Evolutionary conservation across 2,113 vertebrate genomes (phyloP).

Genomic region (Gorilla gorilla): DNA sequence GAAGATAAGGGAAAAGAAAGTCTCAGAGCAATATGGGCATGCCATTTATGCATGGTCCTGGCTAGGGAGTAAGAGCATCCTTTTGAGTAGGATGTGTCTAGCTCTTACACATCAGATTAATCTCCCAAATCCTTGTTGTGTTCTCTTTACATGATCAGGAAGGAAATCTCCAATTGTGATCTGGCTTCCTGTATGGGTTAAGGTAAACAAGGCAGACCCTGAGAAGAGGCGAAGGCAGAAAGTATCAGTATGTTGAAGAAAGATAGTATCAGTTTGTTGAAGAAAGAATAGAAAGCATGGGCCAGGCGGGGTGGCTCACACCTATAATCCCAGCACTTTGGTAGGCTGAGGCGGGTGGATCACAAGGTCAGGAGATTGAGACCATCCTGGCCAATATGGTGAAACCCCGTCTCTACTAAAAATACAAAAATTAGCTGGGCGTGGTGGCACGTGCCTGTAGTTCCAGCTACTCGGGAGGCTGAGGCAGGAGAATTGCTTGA

Average conservation of each 20-base stretch:
- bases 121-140: neutral
- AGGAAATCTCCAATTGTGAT: neutral
- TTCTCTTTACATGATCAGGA: neutral
- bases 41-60: neutral
- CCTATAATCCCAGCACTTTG: no score
- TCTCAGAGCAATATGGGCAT: neutral
- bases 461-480: no score
- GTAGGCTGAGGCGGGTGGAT: no score
- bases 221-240: neutral
- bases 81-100: neutral
- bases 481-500: no score
- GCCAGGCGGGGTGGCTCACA: no score
- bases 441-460: no score
- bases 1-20: neutral
- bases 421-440: no score
- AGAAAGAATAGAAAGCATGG: neutral
- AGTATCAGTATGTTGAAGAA: neutral
- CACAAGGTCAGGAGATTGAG: no score
- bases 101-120: neutral
- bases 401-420: no score
- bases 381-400: no score
- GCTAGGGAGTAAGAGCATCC: neutral
- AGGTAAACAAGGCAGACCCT: neutral
- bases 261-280: neutral
- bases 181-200: neutral